Conservation (phyloP, 1,140 invertebrate genomes). For the Cecropterus lyciades region DNA sequence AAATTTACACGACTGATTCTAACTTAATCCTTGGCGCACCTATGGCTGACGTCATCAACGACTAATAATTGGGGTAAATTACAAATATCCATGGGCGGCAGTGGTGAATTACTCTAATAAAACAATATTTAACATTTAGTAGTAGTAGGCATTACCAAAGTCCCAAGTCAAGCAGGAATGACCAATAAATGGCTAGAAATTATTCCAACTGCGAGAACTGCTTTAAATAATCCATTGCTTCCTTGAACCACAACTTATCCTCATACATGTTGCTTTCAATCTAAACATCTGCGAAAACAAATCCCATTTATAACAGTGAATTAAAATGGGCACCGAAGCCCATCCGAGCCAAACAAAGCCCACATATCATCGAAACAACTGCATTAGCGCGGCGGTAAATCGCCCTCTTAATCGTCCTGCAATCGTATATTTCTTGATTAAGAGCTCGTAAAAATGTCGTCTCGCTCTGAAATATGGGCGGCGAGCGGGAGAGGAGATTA, state of each 20-base stretch:
- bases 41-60: no score
- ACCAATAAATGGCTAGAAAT: no score
- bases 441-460: constrained; percentile 82
- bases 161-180: no score
- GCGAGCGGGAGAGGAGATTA: constrained; percentile 72
- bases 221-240: not conserved
- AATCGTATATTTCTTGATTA: constrained; percentile 83
- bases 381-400: constrained; percentile 73
- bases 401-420: constrained; percentile 72
- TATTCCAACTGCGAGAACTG: not conserved
- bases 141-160: no score
- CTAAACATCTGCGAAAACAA: constrained; percentile 2
- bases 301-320: constrained; percentile 28
- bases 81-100: no score
- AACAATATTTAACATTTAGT: no score
- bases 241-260: not conserved
- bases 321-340: constrained; percentile 15
- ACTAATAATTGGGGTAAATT: no score
- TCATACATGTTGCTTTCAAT: constrained; percentile 9
- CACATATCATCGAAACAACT: constrained; percentile 62
- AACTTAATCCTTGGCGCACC: no score
- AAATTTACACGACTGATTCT: no score
- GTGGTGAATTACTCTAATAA: no score
- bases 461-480: constrained; percentile 69
- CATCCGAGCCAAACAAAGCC: constrained; percentile 38